Conservation (phyloP, 2,888 invertebrate genomes). For the Luperina nickerlii region DNA sequence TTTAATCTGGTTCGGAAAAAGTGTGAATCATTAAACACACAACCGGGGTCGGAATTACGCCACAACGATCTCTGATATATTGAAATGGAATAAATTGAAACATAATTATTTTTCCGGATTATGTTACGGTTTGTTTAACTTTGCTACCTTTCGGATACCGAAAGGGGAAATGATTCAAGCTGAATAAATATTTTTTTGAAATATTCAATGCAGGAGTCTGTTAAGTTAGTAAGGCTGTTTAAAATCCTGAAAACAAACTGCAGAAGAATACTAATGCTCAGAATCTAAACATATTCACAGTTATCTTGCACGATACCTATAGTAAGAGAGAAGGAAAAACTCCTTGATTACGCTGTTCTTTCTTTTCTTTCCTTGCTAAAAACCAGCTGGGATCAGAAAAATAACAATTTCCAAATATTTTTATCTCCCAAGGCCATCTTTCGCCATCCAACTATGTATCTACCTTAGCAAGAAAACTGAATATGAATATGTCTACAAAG, state of each 20-base stretch:
- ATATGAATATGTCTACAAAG: constrained; percentile 30
- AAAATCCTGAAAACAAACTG: neutral
- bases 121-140: constrained; percentile 42
- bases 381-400: neutral
- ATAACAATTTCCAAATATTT: neutral
- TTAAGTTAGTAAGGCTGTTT: neutral
- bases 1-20: constrained; percentile 1
- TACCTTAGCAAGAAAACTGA: constrained; percentile 5
- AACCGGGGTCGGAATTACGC: constrained; percentile 9
- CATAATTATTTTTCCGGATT: constrained; percentile 54
- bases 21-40: constrained; percentile 37
- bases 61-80: constrained; percentile 41
- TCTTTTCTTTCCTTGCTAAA: neutral
- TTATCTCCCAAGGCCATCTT: neutral
- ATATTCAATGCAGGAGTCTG: neutral
- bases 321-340: too few species aligned
- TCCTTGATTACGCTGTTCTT: neutral
- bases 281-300: neutral
- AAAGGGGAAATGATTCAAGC: constrained; percentile 3
- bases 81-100: constrained; percentile 53
- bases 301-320: neutral
- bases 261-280: neutral
- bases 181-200: neutral
- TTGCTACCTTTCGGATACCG: constrained; percentile 12
- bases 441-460: neutral